Evolutionary conservation across 2,797 vertebrate species (phyloP).

Genomic region (Bradypodion ventrale): DNA sequence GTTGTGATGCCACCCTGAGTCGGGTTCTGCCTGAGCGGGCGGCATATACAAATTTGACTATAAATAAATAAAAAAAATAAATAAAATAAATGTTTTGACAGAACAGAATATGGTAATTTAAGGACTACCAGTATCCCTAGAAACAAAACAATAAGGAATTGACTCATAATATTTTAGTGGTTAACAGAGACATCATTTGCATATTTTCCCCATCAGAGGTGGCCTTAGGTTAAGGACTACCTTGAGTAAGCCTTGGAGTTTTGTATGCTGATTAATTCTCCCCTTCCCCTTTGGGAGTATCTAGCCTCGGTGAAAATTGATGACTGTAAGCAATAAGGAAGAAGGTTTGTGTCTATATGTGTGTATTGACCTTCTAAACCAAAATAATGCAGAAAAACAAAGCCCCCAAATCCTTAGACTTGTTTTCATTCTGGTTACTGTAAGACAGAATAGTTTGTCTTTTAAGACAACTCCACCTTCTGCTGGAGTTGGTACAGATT

Average conservation of each 20-base stretch:
- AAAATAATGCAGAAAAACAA: slow-evolving; percentile 51
- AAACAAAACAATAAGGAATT: slow-evolving; percentile 57
- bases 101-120: background rate
- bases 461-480: background rate
- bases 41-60: no score
- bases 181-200: slow-evolving; percentile 72
- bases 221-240: slow-evolving; percentile 73
- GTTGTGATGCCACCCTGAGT: no score
- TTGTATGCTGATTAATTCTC: slow-evolving; percentile 75
- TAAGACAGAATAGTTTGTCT: background rate
- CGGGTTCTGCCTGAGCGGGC: no score
- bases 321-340: slow-evolving; percentile 73
- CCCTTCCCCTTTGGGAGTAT: slow-evolving; percentile 68
- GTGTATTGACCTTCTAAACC: slow-evolving; percentile 68
- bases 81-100: background rate
- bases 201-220: slow-evolving; percentile 68
- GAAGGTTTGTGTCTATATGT: slow-evolving; percentile 36
- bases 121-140: slow-evolving; percentile 44
- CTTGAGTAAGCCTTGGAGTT: slow-evolving; percentile 74
- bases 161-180: slow-evolving; percentile 64
- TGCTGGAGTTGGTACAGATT: background rate
- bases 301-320: slow-evolving; percentile 73
- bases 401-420: background rate
- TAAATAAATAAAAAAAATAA: no score
- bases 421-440: background rate